Base-by-base conservation (phyloP, 2,888 invertebrate genomes). In the Acrobeloides nanus region DNA sequence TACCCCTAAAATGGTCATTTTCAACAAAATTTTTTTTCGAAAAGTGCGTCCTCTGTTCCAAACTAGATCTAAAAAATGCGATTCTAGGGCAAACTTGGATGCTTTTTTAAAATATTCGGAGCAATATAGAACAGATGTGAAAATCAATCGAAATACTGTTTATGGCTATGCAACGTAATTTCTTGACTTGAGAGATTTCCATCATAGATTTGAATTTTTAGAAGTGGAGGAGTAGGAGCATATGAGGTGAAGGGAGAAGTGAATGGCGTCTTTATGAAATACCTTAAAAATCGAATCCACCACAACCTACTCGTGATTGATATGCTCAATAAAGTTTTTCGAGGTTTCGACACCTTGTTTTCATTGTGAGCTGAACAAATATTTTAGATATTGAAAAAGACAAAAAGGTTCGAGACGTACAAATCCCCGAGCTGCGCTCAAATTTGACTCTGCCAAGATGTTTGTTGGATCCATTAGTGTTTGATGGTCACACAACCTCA, bases 381-480 rank as follows among this genome's bases (percentile, higher is more conserved):
- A 8, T 32, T 65, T 17, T 56, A 75, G 76, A 74, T 39, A 64
- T 75, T 12, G 72, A 67, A 23, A 55, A 61, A 17, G 74, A 75
- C 51, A 42, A 47, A 24, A 61, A 64, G 31, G 73, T 72, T 5
- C 45, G 61, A 39, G 61, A 66, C 38, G 61, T 66, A 15, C 76
- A 76, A 61, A 67, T 75, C 26, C 75, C 76, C 1, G 76, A 76
- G 50, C 59, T 75, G 17, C 59, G 72, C 15, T 68, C 73, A 3
- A 75, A 75, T 40, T 50, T 76, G 24, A 61, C 68, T 3, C 66
- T 69, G 10, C 66, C 68, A 24, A 56, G 75, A 21, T 72, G 72
- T 38, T 58, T 77, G 21, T 53, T 67, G 18, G 76, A 77, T 57
- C 66, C 64, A 18, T 68, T 76, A 31, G 63, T 59, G 10, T 62